Evolutionary conservation across 2,888 invertebrate genomes (phyloP).

Genomic region (Melanargia galathea): DNA sequence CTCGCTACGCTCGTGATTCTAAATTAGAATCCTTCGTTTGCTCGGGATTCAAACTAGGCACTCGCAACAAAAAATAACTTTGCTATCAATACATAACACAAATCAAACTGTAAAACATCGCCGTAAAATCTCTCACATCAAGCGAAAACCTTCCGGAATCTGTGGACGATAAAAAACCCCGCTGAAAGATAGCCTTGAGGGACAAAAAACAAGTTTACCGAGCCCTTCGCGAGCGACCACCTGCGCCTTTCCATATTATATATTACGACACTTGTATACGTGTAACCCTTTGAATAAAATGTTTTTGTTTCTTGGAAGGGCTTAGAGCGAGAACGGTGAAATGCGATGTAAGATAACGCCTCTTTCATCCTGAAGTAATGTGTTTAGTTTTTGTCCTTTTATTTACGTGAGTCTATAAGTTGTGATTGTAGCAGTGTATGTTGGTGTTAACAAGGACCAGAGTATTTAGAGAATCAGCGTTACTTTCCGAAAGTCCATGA

Average conservation of each 20-base stretch:
- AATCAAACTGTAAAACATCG: conserved; percentile 11
- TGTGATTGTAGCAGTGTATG: background rate
- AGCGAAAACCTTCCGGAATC: conserved; percentile 39
- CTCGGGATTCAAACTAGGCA: too few relatives aligned
- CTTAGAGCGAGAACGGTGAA: conserved; percentile 12
- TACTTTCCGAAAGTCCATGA: background rate
- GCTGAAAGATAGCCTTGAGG: conserved; percentile 47
- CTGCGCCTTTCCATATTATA: conserved; percentile 41
- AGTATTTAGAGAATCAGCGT: too few relatives aligned
- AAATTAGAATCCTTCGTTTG: too few relatives aligned
- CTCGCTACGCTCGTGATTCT: too few relatives aligned
- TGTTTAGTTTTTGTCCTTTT: background rate
- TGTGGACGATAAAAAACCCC: conserved; percentile 44
- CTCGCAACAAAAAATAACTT: too few relatives aligned
- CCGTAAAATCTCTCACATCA: conserved; percentile 20
- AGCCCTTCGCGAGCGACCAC: conserved; percentile 41
- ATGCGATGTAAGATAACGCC: conserved; percentile 6
- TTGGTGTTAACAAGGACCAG: background rate
- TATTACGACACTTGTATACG: conserved; percentile 32
- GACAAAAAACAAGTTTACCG: conserved; percentile 45
- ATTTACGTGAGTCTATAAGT: conserved; percentile 1
- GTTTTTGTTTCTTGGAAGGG: conserved; percentile 34
- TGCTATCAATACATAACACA: background rate
- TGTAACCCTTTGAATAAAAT: conserved; percentile 39
- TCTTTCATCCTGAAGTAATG: background rate